A percentile compares a stretch with the other conserved stretches of the same genome.
These are phyloP conservation scores for Spinus pinus DNA, from an alignment of 2,797 vertebrate genomes.

Conservation along the genomic window DNA sequence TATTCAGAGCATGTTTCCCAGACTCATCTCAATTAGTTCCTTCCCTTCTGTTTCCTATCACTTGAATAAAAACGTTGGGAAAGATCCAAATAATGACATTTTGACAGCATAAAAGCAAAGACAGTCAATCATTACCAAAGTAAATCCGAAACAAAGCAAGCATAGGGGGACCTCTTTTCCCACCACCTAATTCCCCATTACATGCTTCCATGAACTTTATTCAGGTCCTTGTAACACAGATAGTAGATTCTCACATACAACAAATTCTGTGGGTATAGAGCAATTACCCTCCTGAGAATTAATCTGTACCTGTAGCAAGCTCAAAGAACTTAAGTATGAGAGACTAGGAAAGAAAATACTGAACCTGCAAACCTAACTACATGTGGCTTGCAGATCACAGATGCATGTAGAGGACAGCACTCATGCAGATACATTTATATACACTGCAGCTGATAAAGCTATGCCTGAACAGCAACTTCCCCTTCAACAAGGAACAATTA, in stretches of 20 bases:
- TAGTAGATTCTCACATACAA: neutral
- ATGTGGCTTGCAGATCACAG: neutral
- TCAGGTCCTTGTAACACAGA: neutral
- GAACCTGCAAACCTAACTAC: neutral
- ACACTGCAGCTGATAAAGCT: neutral
- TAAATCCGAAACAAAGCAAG: neutral
- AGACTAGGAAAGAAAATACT: neutral
- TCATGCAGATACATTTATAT: accelerated
- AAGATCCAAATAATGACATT: slow-evolving; percentile 49
- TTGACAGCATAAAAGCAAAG: slow-evolving; percentile 27
- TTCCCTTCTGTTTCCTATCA: slow-evolving; percentile 56
- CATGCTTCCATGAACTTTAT: neutral
- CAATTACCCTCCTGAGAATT: neutral
- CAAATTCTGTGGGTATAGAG: neutral
- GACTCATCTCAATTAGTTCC: slow-evolving; percentile 39
- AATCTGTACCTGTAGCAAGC: neutral
- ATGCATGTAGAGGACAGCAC: neutral
- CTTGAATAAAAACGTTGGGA: slow-evolving; percentile 46
- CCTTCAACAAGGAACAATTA: neutral
- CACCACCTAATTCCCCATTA: neutral
- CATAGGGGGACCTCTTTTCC: neutral
- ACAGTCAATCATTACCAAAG: neutral
- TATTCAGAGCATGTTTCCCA: slow-evolving; percentile 37
- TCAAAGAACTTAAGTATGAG: neutral
- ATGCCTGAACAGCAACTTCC: neutral